Conservation (phyloP, 35 echinoderm and acorn worm genomes). For the Hemicentrotus pulcherrimus region DNA sequence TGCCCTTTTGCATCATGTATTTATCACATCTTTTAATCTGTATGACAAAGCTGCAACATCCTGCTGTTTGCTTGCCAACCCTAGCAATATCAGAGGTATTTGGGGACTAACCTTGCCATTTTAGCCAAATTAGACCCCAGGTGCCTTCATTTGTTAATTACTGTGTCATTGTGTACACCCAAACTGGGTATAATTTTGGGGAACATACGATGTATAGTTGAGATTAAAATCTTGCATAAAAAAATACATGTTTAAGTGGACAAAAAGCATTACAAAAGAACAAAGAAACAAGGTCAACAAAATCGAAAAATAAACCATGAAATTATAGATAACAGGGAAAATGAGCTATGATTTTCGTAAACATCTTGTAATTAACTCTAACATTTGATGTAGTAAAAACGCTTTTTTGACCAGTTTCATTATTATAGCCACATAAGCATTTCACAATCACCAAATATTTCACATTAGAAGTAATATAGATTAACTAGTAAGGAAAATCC, state of each 20-base stretch:
- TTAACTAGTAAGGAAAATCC: not conserved
- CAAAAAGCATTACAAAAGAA: too few species aligned
- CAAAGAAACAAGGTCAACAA: not conserved
- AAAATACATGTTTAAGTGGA: not conserved
- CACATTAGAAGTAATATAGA: too few species aligned
- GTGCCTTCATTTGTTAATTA: too few species aligned
- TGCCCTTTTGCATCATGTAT: constrained; percentile 41
- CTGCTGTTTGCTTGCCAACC: not conserved
- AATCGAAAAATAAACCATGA: not conserved
- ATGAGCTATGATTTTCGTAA: too few species aligned
- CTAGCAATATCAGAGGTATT: not conserved
- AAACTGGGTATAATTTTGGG: too few species aligned
- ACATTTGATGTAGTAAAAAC: too few species aligned
- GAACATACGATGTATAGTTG: too few species aligned
- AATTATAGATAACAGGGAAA: too few species aligned
- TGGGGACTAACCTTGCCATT: not conserved
- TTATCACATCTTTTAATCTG: constrained; percentile 42
- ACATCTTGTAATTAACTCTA: too few species aligned
- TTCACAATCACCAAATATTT: not conserved
- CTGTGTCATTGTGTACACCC: too few species aligned
- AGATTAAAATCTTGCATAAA: not conserved
- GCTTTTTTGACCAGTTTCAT: not conserved
- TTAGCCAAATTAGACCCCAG: not conserved
- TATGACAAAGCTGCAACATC: constrained; percentile 44
- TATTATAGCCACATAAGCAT: not conserved